Base-by-base conservation (phyloP, 2,113 vertebrate species). In the Brachyistius frenatus region DNA sequence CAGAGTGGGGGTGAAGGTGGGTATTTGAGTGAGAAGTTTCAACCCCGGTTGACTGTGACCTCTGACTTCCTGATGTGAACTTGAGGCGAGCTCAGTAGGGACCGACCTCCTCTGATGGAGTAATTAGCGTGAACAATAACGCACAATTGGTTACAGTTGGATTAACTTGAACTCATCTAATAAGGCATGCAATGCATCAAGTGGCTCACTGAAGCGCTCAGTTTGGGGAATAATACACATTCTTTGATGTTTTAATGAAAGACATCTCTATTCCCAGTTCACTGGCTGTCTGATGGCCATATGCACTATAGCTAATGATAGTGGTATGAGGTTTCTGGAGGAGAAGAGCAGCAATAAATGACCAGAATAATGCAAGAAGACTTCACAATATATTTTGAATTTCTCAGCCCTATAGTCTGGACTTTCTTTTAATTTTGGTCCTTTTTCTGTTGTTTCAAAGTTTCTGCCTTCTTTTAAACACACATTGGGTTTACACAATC, bases 191-290 rank as follows among this genome's bases (percentile, higher is more conserved):
- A 31, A 81, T 79, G 84, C 80, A 81, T 76, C 75, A 82, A 91
- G 89, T 85, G 84, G 69, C 79, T 86, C 63, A 82, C 77, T 68
- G 76, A 83, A 86, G 81, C 52, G 58, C 77, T 79, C 66, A 58
- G 68, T 73, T 78, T 68, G 75, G 66, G 80, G 69, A 84, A 81
- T 75, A 62, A 88, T 78, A 81, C 55, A 70, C 62, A 31, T 46
- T 33, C 87, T 93, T 93, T 93, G 93, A 93, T 88, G 90, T 89
- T 82, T 76, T 88, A 87, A 91, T 92, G 79, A 89, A 86, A 86
- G 57, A 66, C 65, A 65, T 47, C 66, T 84, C 32, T 79, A 58
- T 64, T 69, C 66, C 61, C 75, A 66, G 49, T 66, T 83, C 78
- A 63, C 76, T 76, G 76, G 47, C 63, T 37, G 13, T 61, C 76